A percentile compares a stretch with the other conserved stretches of the same genome.
Conservation (phyloP, 1,140 invertebrate genomes). For the Drosophila kepulauana region DNA sequence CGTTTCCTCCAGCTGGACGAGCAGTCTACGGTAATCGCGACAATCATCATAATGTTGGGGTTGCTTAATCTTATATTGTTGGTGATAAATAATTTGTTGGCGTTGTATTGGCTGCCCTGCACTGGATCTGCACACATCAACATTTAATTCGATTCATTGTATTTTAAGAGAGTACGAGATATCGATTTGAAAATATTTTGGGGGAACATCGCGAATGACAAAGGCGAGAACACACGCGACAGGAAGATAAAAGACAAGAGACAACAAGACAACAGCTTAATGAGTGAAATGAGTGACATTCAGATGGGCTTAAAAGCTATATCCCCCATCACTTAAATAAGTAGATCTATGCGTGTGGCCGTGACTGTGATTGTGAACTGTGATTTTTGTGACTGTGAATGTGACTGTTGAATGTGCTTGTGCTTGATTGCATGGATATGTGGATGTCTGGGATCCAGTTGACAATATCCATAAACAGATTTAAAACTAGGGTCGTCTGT, state of each 20-base stretch:
- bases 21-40: slow-evolving; percentile 88
- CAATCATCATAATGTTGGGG: slow-evolving; percentile 80
- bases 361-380: slow-evolving; percentile 17
- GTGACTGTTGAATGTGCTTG: slow-evolving; percentile 24
- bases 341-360: slow-evolving; percentile 18
- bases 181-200: slow-evolving; percentile 54
- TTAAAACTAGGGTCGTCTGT: slow-evolving; percentile 4
- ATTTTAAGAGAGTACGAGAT: slow-evolving; percentile 15
- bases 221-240: slow-evolving; percentile 33
- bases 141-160: slow-evolving; percentile 43
- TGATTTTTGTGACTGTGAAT: slow-evolving; percentile 11
- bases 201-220: slow-evolving; percentile 26
- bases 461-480: not conserved
- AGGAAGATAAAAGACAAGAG: slow-evolving; percentile 62
- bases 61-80: slow-evolving; percentile 80
- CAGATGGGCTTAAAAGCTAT: slow-evolving; percentile 32
- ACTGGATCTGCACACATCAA: slow-evolving; percentile 71
- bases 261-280: slow-evolving; percentile 53
- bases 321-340: not conserved
- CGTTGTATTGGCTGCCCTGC: slow-evolving; percentile 74
- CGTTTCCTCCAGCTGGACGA: slow-evolving; percentile 98
- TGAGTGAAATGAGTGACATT: slow-evolving; percentile 58
- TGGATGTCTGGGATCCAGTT: not conserved
- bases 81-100: slow-evolving; percentile 80
- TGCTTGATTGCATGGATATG: slow-evolving; percentile 14